Conservation (phyloP, 1,140 invertebrate genomes). For the Drosophila kurseongensis region DNA sequence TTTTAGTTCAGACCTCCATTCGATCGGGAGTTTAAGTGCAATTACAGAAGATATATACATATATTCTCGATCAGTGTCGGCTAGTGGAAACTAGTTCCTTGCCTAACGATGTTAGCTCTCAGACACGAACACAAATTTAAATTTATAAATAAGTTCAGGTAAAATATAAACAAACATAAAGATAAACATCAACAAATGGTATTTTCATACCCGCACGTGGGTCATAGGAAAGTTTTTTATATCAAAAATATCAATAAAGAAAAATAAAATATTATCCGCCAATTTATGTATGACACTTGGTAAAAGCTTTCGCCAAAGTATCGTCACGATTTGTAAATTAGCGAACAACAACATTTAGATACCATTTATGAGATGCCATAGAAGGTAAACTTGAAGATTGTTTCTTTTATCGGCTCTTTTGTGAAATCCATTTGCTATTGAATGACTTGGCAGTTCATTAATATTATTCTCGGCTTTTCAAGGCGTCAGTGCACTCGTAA, state of each 20-base stretch:
- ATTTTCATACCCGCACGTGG: constrained; percentile 13
- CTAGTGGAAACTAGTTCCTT: constrained; percentile 32
- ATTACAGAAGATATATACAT: constrained; percentile 41
- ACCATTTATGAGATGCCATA: constrained; percentile 1
- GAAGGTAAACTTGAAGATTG: constrained; percentile 16
- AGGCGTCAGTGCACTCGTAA: constrained; percentile 8
- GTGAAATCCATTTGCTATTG: constrained; percentile 9
- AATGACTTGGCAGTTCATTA: constrained; percentile 22
- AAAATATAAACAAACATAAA: constrained; percentile 43
- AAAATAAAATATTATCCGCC: constrained; percentile 17
- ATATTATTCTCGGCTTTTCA: constrained; percentile 6
- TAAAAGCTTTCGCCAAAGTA: background rate
- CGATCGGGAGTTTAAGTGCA: constrained; percentile 18
- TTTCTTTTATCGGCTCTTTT: constrained; percentile 10
- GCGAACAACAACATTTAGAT: constrained; percentile 2
- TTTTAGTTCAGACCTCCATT: constrained; percentile 1
- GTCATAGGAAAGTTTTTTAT: constrained; percentile 14
- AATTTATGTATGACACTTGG: background rate
- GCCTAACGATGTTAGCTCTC: constrained; percentile 37
- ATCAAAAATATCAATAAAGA: constrained; percentile 3
- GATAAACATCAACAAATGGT: background rate
- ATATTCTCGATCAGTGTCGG: constrained; percentile 8
- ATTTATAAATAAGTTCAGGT: constrained; percentile 34
- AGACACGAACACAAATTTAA: constrained; percentile 30
- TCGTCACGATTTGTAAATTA: constrained; percentile 7